phyloP scores from a whole-genome alignment of 2,797 vertebrate species.

The Smutsia gigantea region DNA sequence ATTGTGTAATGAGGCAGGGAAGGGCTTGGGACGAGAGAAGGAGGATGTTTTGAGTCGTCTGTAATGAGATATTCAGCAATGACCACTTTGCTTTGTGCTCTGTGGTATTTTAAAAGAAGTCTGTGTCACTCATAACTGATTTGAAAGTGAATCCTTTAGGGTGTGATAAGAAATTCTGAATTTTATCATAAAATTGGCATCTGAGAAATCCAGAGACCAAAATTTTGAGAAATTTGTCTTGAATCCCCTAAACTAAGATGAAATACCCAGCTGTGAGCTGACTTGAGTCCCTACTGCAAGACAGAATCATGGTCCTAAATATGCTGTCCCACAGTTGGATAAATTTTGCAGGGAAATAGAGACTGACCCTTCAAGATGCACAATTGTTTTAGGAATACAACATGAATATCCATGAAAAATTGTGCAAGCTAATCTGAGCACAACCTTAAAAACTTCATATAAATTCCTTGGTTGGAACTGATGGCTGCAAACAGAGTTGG shows the following conservation, averaged over 20 bases:
- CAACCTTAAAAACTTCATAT: not conserved
- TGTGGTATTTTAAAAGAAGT: not conserved
- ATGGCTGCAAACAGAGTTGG: not conserved
- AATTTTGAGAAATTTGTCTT: not conserved
- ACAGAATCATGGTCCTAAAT: not conserved
- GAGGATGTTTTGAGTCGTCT: not conserved
- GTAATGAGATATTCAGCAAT: not conserved
- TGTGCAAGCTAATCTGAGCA: not conserved
- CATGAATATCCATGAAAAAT: not conserved
- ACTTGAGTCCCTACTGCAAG: not conserved
- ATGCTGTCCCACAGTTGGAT: not conserved
- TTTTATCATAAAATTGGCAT: not conserved
- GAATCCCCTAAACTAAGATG: not conserved
- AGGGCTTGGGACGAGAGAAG: not conserved
- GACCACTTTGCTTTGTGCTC: not conserved
- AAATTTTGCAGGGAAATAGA: not conserved
- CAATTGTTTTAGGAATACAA: not conserved
- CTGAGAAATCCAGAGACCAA: not conserved
- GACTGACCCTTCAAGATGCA: not conserved
- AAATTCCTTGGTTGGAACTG: not conserved
- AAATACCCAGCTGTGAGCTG: not conserved
- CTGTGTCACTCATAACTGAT: not conserved
- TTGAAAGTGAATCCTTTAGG: not conserved
- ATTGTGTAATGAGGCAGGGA: not conserved
- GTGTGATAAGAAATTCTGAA: not conserved